Percentiles rank a stretch among this genome's conserved stretches.
phyloP scores from a whole-genome alignment of 2,888 invertebrate genomes.

The Yponomeuta evonymella region DNA sequence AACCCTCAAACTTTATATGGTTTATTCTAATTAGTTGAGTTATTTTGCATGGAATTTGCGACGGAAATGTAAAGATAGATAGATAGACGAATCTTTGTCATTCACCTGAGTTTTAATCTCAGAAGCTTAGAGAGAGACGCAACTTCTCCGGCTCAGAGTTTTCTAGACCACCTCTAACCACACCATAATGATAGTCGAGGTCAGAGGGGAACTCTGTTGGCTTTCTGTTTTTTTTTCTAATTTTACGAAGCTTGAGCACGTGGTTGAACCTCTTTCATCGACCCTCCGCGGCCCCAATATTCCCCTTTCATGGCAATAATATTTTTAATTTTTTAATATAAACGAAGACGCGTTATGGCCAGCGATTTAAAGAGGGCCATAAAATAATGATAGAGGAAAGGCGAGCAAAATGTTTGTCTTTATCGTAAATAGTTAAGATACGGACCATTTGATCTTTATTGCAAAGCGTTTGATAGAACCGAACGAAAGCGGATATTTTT shows the following conservation, averaged over 20 bases:
- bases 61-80: too few relatives aligned
- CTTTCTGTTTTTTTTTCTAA: background rate
- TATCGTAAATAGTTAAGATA: background rate
- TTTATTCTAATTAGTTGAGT: too few relatives aligned
- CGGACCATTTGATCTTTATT: background rate
- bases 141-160: too few relatives aligned
- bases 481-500: too few relatives aligned
- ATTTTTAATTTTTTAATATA: background rate
- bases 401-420: background rate
- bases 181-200: too few relatives aligned
- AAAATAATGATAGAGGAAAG: background rate
- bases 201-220: too few relatives aligned
- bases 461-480: background rate
- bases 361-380: background rate
- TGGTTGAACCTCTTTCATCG: background rate
- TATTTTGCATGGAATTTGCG: too few relatives aligned
- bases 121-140: too few relatives aligned
- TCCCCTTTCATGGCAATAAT: background rate
- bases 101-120: too few relatives aligned
- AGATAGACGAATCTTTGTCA: too few relatives aligned
- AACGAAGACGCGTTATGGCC: background rate
- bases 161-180: too few relatives aligned
- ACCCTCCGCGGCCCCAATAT: background rate
- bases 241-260: background rate
- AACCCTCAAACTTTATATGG: too few relatives aligned